Evolutionary conservation across 2,113 vertebrate genomes (phyloP), one percentile per base, ranked within the genome.

Genomic region (Pachycephala philippinensis): DNA sequence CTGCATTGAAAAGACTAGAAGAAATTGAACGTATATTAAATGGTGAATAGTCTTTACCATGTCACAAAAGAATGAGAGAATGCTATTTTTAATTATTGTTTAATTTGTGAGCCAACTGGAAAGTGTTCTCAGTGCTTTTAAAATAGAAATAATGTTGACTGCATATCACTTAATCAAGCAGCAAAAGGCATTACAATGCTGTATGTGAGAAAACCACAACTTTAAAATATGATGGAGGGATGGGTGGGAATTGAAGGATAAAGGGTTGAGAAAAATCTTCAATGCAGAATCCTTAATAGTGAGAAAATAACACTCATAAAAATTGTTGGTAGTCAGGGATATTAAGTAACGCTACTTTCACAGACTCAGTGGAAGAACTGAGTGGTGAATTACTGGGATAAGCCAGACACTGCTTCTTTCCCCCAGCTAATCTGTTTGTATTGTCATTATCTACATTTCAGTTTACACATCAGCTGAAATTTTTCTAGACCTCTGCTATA

Each of bases 1-100:
- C 99, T 71, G 99, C 99, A 96, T 97, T 99, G 96, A 99, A 99
- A 98, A 99, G 99, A 98, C 98, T 99, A 37, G 99, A 99, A 97
- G 99, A 99, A 97, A 99, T 99, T 94, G 99, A 99, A 95, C 99
- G 99, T 95, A 99, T 99, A 97, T 98, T 99, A 97, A 99, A 99
- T 97, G 99, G 98, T 28, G 99, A 99, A 98, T 99, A 98, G 97
- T 75, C 75, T 90, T 83, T 95, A 72, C 90, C 33, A 53, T 65
- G 68, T 92, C 79, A 77, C 65, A 60, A 0, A 81, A 50, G 7
- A 89, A 52, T 85, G 45, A 21, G 22, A 90, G 33, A 84, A 50
- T 87, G 42, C 42, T 96, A 53, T 78, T 97, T 97, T 78, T 84
- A 42, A 88, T 75, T 93, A 11, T 69, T 79, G 63, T 71, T 77